These are phyloP conservation scores for Calyptommatus sinebrachiatus DNA, from an alignment of 2,113 vertebrate genomes.

Conservation along the genomic window DNA sequence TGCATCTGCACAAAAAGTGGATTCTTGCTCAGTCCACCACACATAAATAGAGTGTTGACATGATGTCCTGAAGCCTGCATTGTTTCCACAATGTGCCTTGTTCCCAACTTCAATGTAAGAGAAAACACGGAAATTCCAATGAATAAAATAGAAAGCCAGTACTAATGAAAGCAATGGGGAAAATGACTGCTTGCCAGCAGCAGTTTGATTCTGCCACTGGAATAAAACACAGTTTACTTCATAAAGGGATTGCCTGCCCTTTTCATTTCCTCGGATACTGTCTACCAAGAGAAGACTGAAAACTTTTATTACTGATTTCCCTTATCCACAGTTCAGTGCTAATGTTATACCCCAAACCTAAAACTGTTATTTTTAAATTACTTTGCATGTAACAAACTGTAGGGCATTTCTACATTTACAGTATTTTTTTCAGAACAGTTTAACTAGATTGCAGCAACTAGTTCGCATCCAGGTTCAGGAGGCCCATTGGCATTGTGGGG, in stretches of 20 bases:
- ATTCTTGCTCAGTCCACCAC: constrained; percentile 96
- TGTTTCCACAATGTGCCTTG: constrained; percentile 86
- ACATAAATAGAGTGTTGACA: constrained; percentile 87
- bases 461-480: too few relatives aligned
- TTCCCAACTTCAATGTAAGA: constrained; percentile 79
- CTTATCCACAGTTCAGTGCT: background rate
- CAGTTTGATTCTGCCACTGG: background rate
- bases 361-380: background rate
- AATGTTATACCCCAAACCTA: background rate
- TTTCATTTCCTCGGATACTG: background rate
- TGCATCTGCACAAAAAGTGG: constrained; percentile 90
- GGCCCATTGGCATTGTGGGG: too few relatives aligned
- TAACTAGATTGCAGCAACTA: too few relatives aligned
- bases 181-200: background rate
- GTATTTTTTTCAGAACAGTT: too few relatives aligned
- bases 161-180: background rate
- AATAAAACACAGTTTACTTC: background rate
- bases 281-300: background rate
- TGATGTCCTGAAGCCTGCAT: constrained; percentile 86
- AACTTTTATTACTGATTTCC: background rate
- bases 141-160: constrained; percentile 17
- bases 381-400: too few relatives aligned
- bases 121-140: constrained; percentile 14
- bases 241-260: background rate
- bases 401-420: too few relatives aligned